A percentile compares a stretch with the other conserved stretches of the same genome.
Conservation (phyloP, 2,797 vertebrate species). For the Xenops minutus region DNA sequence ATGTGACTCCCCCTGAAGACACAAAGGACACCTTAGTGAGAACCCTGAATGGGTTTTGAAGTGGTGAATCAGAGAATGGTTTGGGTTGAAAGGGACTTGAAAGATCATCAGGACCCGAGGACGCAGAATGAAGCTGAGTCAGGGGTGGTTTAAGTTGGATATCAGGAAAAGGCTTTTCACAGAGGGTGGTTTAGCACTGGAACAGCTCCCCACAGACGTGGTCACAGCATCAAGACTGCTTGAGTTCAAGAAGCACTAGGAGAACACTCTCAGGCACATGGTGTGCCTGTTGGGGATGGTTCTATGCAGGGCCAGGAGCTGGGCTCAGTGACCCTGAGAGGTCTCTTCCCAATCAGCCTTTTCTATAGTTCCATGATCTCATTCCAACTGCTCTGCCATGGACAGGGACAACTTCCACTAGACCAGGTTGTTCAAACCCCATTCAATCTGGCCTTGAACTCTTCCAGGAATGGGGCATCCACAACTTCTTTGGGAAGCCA, state of each 20-base stretch:
- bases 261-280: not conserved
- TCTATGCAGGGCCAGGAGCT: not conserved
- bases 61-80: not conserved
- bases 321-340: not conserved
- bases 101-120: not conserved
- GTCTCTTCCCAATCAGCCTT: not conserved
- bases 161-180: not conserved
- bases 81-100: not conserved
- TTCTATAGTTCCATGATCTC: not conserved
- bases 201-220: not conserved
- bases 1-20: not conserved
- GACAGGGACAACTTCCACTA: not conserved
- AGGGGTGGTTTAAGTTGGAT: rapidly evolving
- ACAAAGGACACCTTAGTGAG: not conserved
- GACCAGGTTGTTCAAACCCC: not conserved
- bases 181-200: not conserved
- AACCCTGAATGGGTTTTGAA: not conserved
- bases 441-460: not conserved
- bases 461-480: not conserved
- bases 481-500: not conserved
- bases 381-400: not conserved
- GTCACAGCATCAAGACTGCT: not conserved
- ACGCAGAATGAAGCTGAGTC: not conserved
- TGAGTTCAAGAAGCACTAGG: not conserved
- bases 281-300: not conserved